Conservation (phyloP, 30 jellyfish, hydroid and myxozoan species). For the Cassiopea xamachana region DNA sequence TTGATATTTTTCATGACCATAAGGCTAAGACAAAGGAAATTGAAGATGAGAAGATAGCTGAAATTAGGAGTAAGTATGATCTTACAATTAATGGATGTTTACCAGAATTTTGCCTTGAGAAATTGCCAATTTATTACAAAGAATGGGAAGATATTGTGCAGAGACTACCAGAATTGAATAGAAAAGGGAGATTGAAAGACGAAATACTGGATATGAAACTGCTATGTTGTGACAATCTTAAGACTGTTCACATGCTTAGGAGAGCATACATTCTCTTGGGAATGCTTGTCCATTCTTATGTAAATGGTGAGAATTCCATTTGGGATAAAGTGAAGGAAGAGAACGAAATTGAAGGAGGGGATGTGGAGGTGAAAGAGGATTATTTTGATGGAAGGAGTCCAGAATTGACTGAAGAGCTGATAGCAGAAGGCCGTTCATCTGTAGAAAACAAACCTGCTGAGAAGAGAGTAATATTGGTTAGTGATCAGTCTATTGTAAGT, state of each 20-base stretch:
- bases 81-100: slow-evolving; percentile 28
- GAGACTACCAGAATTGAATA: slow-evolving; percentile 41
- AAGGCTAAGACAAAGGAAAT: no score
- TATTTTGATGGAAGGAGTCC: not conserved
- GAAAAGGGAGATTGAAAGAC: slow-evolving; percentile 9
- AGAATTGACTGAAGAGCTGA: not conserved
- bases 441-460: no score
- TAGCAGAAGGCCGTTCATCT: no score
- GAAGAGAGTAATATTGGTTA: no score
- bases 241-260: slow-evolving; percentile 14
- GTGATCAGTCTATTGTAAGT: no score
- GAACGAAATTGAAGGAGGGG: not conserved
- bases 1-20: no score
- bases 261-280: slow-evolving; percentile 64
- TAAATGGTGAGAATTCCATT: slow-evolving; percentile 40
- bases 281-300: slow-evolving; percentile 61
- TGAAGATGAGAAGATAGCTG: not conserved
- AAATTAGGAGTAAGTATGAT: slow-evolving; percentile 21
- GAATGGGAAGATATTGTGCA: slow-evolving; percentile 44
- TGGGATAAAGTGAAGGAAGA: slow-evolving; percentile 16
- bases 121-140: slow-evolving; percentile 24
- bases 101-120: slow-evolving; percentile 29
- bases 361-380: not conserved
- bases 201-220: slow-evolving; percentile 11
- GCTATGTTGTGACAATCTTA: slow-evolving; percentile 28